Conservation (phyloP, 2,888 invertebrate species). For the Sialis fuliginosa region DNA sequence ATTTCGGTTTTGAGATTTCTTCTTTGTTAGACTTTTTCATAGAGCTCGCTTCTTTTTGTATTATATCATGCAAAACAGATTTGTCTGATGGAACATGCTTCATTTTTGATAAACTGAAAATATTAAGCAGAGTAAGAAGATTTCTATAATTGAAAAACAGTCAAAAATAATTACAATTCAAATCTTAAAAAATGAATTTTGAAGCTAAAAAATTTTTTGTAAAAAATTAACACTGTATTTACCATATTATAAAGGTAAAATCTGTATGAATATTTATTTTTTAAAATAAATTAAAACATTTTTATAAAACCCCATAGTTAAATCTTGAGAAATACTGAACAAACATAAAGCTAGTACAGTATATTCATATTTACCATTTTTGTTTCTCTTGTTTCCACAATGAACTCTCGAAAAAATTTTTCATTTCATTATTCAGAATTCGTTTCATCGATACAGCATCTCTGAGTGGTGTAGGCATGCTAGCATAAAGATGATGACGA, state of each 20-base stretch:
- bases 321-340: too few species aligned
- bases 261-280: too few species aligned
- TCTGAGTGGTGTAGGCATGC: slow-evolving; percentile 1
- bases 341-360: too few species aligned
- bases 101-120: slow-evolving; percentile 1
- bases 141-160: too few species aligned
- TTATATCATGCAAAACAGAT: background rate
- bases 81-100: background rate
- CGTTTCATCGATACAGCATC: slow-evolving; percentile 1
- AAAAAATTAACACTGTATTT: too few species aligned
- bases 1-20: background rate
- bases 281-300: too few species aligned
- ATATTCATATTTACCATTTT: slow-evolving; percentile 1
- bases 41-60: background rate
- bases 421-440: slow-evolving; percentile 1
- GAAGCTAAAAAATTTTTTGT: too few species aligned
- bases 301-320: background rate
- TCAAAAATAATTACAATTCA: too few species aligned
- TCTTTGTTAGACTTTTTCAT: background rate
- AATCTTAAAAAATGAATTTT: too few species aligned
- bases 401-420: slow-evolving; percentile 2
- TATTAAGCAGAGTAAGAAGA: background rate
- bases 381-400: slow-evolving; percentile 3
- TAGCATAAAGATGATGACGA: background rate
- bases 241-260: too few species aligned